Evolutionary conservation across 2,113 vertebrate genomes (phyloP), one percentile per base, ranked within the genome.

Genomic region (Amphiprion ocellaris): DNA sequence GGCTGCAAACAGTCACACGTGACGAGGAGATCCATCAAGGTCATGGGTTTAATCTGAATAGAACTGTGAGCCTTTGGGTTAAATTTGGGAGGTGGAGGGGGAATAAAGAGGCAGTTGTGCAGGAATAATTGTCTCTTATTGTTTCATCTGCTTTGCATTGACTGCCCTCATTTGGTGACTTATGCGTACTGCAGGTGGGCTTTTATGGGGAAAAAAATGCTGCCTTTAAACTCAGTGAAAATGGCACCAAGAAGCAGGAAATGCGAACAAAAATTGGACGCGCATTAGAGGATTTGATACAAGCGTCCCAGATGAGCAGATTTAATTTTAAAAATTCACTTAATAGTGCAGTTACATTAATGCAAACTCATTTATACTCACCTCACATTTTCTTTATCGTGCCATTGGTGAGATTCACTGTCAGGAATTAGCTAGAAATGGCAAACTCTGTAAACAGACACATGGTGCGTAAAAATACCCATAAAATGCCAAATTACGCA

Each of bases 121-220:
- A 41, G 39, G n/a, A 62, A 24, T 21, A 23, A 66, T 1, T 23
- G 0, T 19, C n/a, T 65, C 15, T 11, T 46, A 9, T 14, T 7
- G 17, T 37, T 61, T 81, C 28, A 15, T 76, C 21, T 84, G 55
- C 74, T 17, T 77, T 88, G 87, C 37, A 62, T 78, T 47, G 87
- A 89, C 88, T 88, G 93, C 89, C 92, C 89, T 54, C 93, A 37
- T 60, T 63, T 73, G 92, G 86, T 66, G 11, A 21, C 2, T 58
- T 0, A 1, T n/a, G 49, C 39, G 55, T 62, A 87, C 9, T 88
- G 63, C 70, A 67, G 3, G 37, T 14, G 17, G 23, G 0, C 30
- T 49, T 11, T 4, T 21, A 1, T n/a, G 26, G 26, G 26, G 14
- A 3, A 28, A 37, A 44, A 15, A 44, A 39, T 14, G 26, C 21